phyloP scores from a whole-genome alignment of 2,888 invertebrate genomes.

The Cylloceria caligata region DNA sequence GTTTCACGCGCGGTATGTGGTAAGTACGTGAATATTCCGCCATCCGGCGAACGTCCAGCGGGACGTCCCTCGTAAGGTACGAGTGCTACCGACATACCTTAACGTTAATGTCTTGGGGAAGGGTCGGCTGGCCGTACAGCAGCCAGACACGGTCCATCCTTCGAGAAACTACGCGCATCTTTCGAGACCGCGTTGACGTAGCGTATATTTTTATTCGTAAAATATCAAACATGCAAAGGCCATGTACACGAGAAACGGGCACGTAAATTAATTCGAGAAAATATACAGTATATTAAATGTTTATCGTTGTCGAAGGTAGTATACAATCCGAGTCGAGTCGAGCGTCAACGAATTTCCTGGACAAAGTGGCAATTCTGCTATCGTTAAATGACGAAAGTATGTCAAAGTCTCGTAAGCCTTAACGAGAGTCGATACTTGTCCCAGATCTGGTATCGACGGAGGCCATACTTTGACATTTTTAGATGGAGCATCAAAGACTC shows the following conservation, averaged over 20 bases:
- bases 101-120: slow-evolving; percentile 37
- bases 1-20: slow-evolving; percentile 49
- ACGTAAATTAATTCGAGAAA: slow-evolving; percentile 25
- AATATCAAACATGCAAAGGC: slow-evolving; percentile 22
- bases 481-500: not conserved
- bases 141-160: slow-evolving; percentile 7
- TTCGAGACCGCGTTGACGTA: slow-evolving; percentile 4
- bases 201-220: slow-evolving; percentile 24
- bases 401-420: not conserved
- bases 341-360: slow-evolving; percentile 24
- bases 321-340: not conserved
- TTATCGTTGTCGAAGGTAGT: slow-evolving; percentile 1
- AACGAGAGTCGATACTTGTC: not conserved
- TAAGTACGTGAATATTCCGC: slow-evolving; percentile 31
- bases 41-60: slow-evolving; percentile 20
- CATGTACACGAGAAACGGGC: slow-evolving; percentile 30
- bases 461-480: not conserved
- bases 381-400: not conserved
- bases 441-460: not conserved
- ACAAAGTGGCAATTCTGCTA: not conserved
- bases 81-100: slow-evolving; percentile 17
- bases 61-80: slow-evolving; percentile 33
- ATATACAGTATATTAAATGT: slow-evolving; percentile 9
- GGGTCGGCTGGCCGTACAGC: slow-evolving; percentile 10
- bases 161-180: slow-evolving; percentile 1